phyloP scores from a whole-genome alignment of 2,113 vertebrate genomes.

The Ciconia boyciana region DNA sequence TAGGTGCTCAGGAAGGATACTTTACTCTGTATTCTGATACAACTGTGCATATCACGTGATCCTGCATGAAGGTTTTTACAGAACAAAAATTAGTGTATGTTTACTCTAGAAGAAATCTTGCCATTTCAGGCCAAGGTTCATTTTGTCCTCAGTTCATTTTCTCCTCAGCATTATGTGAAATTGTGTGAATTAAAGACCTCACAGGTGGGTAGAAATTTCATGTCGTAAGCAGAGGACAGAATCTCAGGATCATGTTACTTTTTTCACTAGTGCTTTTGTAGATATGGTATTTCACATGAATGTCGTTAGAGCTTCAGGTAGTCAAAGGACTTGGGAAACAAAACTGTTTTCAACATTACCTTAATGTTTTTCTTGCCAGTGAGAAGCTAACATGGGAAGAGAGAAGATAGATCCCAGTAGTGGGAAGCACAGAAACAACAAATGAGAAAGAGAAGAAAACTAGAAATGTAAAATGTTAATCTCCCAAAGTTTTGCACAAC shows the following conservation, averaged over 20 bases:
- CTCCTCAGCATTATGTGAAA: not conserved
- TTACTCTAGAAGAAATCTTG: not conserved
- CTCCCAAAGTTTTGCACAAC: not conserved
- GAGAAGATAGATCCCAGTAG: not conserved
- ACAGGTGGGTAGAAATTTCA: not conserved
- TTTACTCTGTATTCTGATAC: not conserved
- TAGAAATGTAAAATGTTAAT: not conserved
- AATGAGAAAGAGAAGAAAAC: not conserved
- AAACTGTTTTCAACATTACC: not conserved
- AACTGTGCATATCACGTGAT: not conserved
- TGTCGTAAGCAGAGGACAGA: not conserved
- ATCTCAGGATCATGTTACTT: not conserved
- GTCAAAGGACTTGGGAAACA: not conserved
- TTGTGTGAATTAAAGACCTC: not conserved
- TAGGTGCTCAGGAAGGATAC: not conserved
- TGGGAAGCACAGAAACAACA: not conserved
- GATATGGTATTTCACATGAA: not conserved
- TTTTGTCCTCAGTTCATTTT: not conserved
- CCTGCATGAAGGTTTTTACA: not conserved
- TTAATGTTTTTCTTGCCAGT: not conserved
- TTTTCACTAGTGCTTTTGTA: not conserved
- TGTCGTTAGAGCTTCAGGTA: not conserved
- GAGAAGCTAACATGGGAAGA: not conserved
- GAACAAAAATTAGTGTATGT: not conserved
- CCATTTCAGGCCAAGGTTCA: not conserved